Conservation (phyloP, 2,888 invertebrate genomes). For the Ctena decussata region DNA sequence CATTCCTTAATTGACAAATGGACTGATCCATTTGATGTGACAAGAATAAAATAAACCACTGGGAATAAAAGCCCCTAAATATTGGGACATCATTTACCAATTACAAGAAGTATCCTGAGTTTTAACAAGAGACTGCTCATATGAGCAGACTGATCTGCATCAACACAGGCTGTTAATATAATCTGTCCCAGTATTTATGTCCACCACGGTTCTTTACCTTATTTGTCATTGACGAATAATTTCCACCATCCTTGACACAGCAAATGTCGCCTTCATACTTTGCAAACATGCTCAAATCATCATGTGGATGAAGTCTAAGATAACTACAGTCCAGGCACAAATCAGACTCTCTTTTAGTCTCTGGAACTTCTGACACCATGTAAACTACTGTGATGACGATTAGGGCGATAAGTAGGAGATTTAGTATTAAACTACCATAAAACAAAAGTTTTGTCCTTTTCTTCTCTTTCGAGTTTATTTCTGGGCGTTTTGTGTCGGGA, state of each 20-base stretch:
- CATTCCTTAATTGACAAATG: no score
- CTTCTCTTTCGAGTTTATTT: no score
- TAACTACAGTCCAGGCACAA: background rate
- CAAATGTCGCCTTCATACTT: background rate
- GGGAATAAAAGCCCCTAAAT: no score
- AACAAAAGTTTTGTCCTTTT: background rate
- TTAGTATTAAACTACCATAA: background rate
- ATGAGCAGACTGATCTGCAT: background rate
- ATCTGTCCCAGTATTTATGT: no score
- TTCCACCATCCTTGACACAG: background rate
- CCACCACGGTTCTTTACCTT: background rate
- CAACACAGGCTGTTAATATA: background rate
- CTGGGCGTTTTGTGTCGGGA: no score
- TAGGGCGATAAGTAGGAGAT: background rate
- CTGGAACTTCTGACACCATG: background rate
- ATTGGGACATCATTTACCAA: no score
- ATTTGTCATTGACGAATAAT: background rate
- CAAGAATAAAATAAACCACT: no score
- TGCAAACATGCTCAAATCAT: background rate
- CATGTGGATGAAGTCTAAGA: background rate
- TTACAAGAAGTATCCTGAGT: no score
- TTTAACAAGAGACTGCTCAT: no score
- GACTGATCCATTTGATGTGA: no score
- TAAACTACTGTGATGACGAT: background rate
- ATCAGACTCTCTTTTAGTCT: background rate